A percentile compares a stretch with the other conserved stretches of the same genome.
Conservation (phyloP, 2,113 vertebrate species). For the Brienomyrus longianalis region DNA sequence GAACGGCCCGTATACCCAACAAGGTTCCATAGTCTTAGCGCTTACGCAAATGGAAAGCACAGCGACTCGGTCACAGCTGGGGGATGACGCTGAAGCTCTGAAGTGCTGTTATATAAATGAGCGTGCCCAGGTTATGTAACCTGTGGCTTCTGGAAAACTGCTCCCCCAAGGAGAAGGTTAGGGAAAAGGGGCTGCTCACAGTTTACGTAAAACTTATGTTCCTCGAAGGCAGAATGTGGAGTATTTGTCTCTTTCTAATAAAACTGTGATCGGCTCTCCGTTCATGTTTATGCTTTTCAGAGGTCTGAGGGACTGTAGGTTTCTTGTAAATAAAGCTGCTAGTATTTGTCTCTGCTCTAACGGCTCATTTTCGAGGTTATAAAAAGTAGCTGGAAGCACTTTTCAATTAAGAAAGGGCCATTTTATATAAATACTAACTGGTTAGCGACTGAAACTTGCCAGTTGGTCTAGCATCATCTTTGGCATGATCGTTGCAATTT, state of each 20-base stretch:
- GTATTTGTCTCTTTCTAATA: background rate
- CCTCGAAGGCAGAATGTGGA: background rate
- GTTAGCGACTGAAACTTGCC: background rate
- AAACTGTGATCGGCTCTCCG: background rate
- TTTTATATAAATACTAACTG: background rate
- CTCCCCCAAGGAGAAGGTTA: background rate
- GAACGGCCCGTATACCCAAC: too few relatives aligned
- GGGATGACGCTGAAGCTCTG: slow-evolving; percentile 1
- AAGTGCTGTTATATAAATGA: slow-evolving; percentile 23
- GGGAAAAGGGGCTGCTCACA: background rate
- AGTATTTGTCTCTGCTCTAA: background rate
- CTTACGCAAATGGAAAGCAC: background rate
- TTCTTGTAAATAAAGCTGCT: background rate
- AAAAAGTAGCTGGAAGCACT: background rate
- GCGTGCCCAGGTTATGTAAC: slow-evolving; percentile 18
- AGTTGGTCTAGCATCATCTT: background rate
- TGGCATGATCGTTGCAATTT: background rate
- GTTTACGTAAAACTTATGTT: background rate
- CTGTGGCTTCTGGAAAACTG: slow-evolving; percentile 3
- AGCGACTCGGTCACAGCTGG: background rate
- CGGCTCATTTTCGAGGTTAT: background rate
- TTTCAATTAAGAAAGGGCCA: background rate
- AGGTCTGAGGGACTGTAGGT: background rate
- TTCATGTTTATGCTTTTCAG: background rate
- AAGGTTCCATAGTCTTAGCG: background rate